Percentiles rank a stretch among this genome's conserved stretches.
These are phyloP conservation scores for Aeoliscus strigatus DNA, from an alignment of 2,797 vertebrate species.

Conservation along the genomic window DNA sequence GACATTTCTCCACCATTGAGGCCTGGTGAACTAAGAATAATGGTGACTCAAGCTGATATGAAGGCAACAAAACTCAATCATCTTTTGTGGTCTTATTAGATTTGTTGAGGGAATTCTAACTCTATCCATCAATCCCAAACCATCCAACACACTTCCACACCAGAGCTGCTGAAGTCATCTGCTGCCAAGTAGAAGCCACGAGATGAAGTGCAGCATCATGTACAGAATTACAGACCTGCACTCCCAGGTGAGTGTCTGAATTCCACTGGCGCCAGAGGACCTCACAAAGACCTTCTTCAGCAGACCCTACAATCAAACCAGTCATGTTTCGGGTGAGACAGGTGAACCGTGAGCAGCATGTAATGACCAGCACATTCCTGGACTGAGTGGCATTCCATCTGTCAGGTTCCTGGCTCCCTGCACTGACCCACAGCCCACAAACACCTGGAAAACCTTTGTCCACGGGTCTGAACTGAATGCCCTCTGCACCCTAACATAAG, in stretches of 20 bases:
- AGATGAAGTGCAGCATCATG: too few species aligned
- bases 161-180: too few species aligned
- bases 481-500: background rate
- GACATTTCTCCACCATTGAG: too few species aligned
- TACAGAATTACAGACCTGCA: too few species aligned
- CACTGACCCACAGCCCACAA: conserved; percentile 43
- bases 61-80: too few species aligned
- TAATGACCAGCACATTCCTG: conserved; percentile 76
- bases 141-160: too few species aligned
- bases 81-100: too few species aligned
- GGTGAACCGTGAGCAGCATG: conserved; percentile 64
- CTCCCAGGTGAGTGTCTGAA: conserved; percentile 43
- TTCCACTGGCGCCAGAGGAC: conserved; percentile 23
- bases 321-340: conserved; percentile 64
- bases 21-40: too few species aligned
- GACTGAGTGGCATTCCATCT: conserved; percentile 70
- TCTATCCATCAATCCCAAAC: too few species aligned
- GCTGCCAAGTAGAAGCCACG: too few species aligned
- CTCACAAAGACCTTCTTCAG: conserved; percentile 72
- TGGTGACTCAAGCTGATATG: too few species aligned
- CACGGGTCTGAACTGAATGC: background rate
- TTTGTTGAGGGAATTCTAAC: too few species aligned
- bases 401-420: conserved; percentile 49
- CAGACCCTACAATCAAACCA: conserved; percentile 63
- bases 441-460: conserved; percentile 55